Percentiles rank a stretch among this genome's conserved stretches.
Evolutionary conservation across 2,113 vertebrate species (phyloP).

Genomic region (Pelecanus crispus): DNA sequence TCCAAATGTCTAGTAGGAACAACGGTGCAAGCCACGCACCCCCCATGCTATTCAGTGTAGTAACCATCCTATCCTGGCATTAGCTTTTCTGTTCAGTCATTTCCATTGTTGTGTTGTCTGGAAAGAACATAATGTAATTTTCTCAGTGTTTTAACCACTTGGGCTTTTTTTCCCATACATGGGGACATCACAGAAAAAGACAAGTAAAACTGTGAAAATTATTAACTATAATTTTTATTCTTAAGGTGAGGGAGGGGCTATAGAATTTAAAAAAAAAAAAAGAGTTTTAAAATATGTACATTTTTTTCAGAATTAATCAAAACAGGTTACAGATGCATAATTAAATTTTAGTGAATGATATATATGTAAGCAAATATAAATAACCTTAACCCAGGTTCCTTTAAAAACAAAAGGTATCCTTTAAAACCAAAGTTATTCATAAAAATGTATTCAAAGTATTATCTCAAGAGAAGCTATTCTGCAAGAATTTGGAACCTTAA

Average conservation of each 20-base stretch:
- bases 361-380: not conserved
- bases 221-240: not conserved
- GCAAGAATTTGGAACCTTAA: not conserved
- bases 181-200: not conserved
- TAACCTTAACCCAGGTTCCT: not conserved
- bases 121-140: not conserved
- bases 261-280: not conserved
- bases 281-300: rapidly evolving
- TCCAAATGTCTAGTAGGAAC: not conserved
- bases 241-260: not conserved
- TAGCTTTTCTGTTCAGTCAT: not conserved
- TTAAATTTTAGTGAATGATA: not conserved
- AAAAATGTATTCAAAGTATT: not conserved
- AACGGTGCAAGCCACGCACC: not conserved
- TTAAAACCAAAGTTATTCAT: not conserved
- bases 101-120: not conserved
- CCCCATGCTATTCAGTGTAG: not conserved
- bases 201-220: not conserved
- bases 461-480: not conserved
- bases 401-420: not conserved
- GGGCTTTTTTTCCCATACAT: not conserved
- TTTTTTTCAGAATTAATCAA: not conserved
- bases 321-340: not conserved
- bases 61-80: not conserved
- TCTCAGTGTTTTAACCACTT: not conserved